Evolutionary conservation across 2,888 invertebrate genomes (phyloP), one percentile per base, ranked within the genome.

Genomic region (Drosophila cyrtoloma): DNA sequence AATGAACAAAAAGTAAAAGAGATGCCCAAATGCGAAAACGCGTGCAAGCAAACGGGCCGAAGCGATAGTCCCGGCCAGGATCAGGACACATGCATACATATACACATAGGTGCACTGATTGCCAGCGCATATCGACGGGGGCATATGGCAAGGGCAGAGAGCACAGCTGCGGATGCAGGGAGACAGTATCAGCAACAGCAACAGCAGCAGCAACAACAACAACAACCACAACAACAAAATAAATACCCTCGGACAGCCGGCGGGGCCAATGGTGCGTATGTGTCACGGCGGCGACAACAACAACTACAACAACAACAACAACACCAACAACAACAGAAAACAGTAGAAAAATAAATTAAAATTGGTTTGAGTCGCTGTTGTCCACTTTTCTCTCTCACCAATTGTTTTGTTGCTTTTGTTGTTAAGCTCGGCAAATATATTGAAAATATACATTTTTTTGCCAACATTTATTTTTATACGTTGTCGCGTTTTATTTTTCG

Each of bases 1-100:
- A 87, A 88, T 86, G 88, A 89, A 87, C 90, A 87, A 87, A 88
- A 89, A 85, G 89, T 55, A 89, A 87, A 82, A 88, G 87, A 87
- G 87, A 87, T 88, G 90, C 88, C 90, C 80, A 87, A 87, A 87
- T 87, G 90, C 73, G 82, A 78, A 88, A 86, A 73, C 70, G 82
- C 86, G 72, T 87, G 87, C 86, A 87, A 87, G 86, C 88, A 89
- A 87, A 89, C 88, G 90, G 74, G 87, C 88, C 87, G 77, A 81
- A 85, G 86, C 85, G 85, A 85, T 86, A 81, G 84, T 88, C 81
- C 88, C 79, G 71, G 63, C 75, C 86, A 71, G 82, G 84, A 82
- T 79, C 86, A 74, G 75, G 67, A 62, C 79, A 64, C 75, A 73
- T 52, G 56, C 53, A 72, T 50, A 56, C 16, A 47, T 77, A 70